Evolutionary conservation across 2,888 invertebrate genomes (phyloP).

Genomic region (Tetanocera ferruginea): DNA sequence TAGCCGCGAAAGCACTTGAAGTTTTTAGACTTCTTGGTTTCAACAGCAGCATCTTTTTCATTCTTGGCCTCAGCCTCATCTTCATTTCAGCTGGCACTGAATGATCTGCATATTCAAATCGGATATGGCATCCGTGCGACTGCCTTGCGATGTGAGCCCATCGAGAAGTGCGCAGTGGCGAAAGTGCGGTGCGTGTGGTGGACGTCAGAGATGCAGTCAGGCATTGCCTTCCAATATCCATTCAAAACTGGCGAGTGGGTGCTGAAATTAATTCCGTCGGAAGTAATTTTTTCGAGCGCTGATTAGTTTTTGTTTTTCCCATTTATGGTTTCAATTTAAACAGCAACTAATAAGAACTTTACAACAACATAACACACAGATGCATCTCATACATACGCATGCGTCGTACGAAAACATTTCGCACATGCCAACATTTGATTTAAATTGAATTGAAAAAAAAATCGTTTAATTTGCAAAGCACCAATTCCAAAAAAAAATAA

Average conservation of each 20-base stretch:
- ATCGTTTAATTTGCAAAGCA: neutral
- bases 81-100: constrained; percentile 19
- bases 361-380: neutral
- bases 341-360: neutral
- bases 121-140: constrained; percentile 50
- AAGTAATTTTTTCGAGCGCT: constrained; percentile 55
- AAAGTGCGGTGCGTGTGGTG: neutral
- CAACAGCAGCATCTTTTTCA: constrained; percentile 43
- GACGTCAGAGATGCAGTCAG: neutral
- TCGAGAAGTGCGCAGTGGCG: constrained; percentile 4
- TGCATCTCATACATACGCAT: no score
- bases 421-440: neutral
- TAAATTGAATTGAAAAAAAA: constrained; percentile 25
- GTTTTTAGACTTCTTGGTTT: constrained; percentile 33
- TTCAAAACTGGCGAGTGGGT: constrained; percentile 54
- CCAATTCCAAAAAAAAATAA: neutral
- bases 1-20: constrained; percentile 56
- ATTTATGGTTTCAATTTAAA: neutral
- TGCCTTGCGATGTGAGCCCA: constrained; percentile 27
- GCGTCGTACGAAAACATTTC: neutral
- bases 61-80: constrained; percentile 42
- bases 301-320: constrained; percentile 49
- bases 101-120: constrained; percentile 57
- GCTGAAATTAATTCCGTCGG: constrained; percentile 59
- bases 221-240: constrained; percentile 35